A percentile compares a stretch with the other conserved stretches of the same genome.
Evolutionary conservation across 1,140 invertebrate species (phyloP).

Genomic region (Atta texana): DNA sequence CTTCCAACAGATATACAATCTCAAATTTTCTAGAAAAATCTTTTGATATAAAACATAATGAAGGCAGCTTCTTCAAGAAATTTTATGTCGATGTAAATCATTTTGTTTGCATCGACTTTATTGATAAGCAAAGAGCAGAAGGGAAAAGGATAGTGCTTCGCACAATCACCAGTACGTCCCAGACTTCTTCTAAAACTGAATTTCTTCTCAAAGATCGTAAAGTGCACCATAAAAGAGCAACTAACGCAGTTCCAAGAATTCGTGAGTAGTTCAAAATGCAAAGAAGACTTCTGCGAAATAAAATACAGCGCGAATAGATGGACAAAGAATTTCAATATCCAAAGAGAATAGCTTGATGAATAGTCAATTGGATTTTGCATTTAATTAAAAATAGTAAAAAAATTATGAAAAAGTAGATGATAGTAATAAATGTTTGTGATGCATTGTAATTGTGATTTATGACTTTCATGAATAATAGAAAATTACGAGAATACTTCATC

Average conservation of each 20-base stretch:
- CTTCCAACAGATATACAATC: neutral
- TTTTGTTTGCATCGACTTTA: slow-evolving; percentile 55
- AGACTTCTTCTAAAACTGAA: slow-evolving; percentile 77
- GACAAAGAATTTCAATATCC: slow-evolving; percentile 26
- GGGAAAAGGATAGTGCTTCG: neutral
- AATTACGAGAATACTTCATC: slow-evolving; percentile 23
- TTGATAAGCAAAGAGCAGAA: slow-evolving; percentile 20
- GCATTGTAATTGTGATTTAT: slow-evolving; percentile 8
- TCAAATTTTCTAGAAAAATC: slow-evolving; percentile 1
- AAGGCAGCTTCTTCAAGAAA: slow-evolving; percentile 29
- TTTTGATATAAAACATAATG: neutral
- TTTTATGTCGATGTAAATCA: slow-evolving; percentile 31
- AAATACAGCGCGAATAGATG: neutral
- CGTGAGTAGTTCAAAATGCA: slow-evolving; percentile 38
- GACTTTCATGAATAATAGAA: slow-evolving; percentile 14
- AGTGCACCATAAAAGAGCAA: slow-evolving; percentile 79
- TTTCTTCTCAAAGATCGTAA: slow-evolving; percentile 76
- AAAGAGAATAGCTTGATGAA: slow-evolving; percentile 27
- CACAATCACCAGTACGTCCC: slow-evolving; percentile 30
- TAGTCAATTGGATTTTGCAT: slow-evolving; percentile 4
- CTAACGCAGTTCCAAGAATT: slow-evolving; percentile 79
- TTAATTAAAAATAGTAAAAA: slow-evolving; percentile 34
- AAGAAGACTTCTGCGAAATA: slow-evolving; percentile 30
- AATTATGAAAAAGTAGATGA: neutral
- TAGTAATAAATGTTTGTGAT: neutral